Base-by-base conservation (phyloP, 2,113 vertebrate species). In the Paramormyrops kingsleyae region DNA sequence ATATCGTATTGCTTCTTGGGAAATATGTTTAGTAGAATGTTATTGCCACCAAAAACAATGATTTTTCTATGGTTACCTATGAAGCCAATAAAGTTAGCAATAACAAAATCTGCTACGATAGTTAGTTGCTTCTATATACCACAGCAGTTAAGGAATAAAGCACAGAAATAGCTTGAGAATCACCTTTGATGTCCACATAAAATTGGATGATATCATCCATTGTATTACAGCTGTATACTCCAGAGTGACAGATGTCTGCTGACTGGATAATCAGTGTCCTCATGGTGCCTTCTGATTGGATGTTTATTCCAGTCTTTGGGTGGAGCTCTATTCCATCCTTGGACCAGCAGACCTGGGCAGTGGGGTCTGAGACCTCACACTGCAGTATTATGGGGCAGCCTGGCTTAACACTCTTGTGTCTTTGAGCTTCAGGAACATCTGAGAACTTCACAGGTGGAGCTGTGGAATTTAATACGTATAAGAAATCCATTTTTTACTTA, bases 331-430 rank as follows among this genome's bases (percentile, higher is more conserved):
- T 90, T 77, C 93, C 95, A 85, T 96, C 95, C 93, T 96, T 96
- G 93, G 92, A 94, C 95, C 95, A 94, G 90, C 89, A 90, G 89
- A 95, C 94, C 6, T 93, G 92, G 90, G 92, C 93, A 77, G 90
- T 91, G 83, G 95, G 92, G 89, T 96, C 95, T 93, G 95, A 93
- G 88, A 95, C 90, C 92, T 95, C 93, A 92, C 94, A 96, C 91
- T 94, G 91, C 92, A 97, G 94, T 92, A 94, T 90, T 94, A 97
- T 93, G 86, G 88, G 91, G 92, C 93, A 91, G 86, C 94, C 94
- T 90, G 92, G 95, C 92, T 96, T 66, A 88, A 90, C 66, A 44
- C 53, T 39, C 77, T 90, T 90, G 85, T 86, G 89, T 44, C 52
- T 86, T 59, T 90, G 74, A 39, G 24, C 74, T 49, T 90, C 90